Base-by-base conservation (phyloP, 2,888 invertebrate genomes). In the Perizoma flavofasciatum region DNA sequence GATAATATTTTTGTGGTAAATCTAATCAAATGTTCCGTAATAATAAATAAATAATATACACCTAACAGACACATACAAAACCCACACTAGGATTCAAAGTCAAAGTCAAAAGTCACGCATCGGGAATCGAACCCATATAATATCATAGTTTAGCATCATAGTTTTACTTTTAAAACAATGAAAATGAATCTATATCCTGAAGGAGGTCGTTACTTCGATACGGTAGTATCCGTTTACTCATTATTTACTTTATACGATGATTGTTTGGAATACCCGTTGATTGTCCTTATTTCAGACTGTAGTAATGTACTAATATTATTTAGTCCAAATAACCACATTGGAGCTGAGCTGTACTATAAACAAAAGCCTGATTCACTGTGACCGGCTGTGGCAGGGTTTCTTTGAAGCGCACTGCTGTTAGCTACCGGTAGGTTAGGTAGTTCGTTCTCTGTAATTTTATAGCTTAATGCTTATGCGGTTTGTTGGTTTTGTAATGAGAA, bases 321-420 rank as follows among this genome's bases (percentile, higher is more conserved):
- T 40, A 50, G 53, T 58, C 65, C 62, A 52, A 69, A 63, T 69
- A 70, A 72, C 56, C 57, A 55, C 63, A 61, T 50, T 48, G 55
- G 6, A n/a, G 1, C 22, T 52, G 72, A 72, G 77, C 73, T 71
- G 74, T 65, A 67, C 61, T 73, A 77, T 79, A 78, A 79, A 82
- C 78, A 80, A 68, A 71, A 22, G 22, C 1, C 22, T 85, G 82
- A 86, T 51, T 85, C 84, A 85, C 63, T 53, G 48, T 77, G 82
- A 79, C 79, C 78, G n/a, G n/a, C n/a, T n/a, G 46, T 37, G 47
- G 46, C 48, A 67, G 66, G 62, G 65, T 71, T 75, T 70, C 74
- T 71, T 51, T 72, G 63, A 68, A 73, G 60, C 67, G 62, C 59
- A 54, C 61, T 65, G 67, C 67, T 71, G 71, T 69, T 11, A 9